Conservation (phyloP, 1,140 invertebrate species). For the Nebria ingens region DNA sequence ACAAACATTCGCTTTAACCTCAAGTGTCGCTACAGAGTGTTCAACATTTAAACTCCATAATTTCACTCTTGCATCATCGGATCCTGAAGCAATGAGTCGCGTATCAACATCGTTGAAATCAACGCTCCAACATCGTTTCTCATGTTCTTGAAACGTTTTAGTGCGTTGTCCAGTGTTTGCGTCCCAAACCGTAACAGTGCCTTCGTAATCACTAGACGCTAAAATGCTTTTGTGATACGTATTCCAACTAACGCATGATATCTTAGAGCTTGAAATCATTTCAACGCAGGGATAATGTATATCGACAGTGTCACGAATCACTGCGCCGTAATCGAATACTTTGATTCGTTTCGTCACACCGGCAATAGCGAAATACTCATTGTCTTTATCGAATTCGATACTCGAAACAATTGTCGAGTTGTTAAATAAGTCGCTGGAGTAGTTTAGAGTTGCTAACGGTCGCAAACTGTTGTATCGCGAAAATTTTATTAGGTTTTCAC, state of each 20-base stretch:
- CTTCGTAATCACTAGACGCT: slow-evolving; percentile 93
- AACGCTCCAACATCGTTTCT: slow-evolving; percentile 94
- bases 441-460: slow-evolving; percentile 78
- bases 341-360: slow-evolving; percentile 94
- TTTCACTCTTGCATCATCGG: slow-evolving; percentile 91
- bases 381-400: slow-evolving; percentile 95
- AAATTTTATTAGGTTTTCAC: slow-evolving; percentile 81
- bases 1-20: slow-evolving; percentile 91
- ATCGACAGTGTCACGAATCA: slow-evolving; percentile 72
- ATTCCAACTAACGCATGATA: slow-evolving; percentile 93
- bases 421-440: slow-evolving; percentile 75
- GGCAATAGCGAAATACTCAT: slow-evolving; percentile 93
- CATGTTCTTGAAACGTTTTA: slow-evolving; percentile 78
- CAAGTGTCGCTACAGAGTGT: slow-evolving; percentile 75
- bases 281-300: slow-evolving; percentile 89
- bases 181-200: slow-evolving; percentile 90
- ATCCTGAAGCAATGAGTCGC: slow-evolving; percentile 82
- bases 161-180: slow-evolving; percentile 66
- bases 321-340: slow-evolving; percentile 81
- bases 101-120: slow-evolving; percentile 93
- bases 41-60: slow-evolving; percentile 84
- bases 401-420: slow-evolving; percentile 91
- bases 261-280: slow-evolving; percentile 90
- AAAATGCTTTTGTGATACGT: slow-evolving; percentile 82
- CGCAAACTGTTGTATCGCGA: slow-evolving; percentile 70